These are phyloP conservation scores for Achatina immaculata DNA, from an alignment of 1,140 invertebrate genomes.

Conservation along the genomic window DNA sequence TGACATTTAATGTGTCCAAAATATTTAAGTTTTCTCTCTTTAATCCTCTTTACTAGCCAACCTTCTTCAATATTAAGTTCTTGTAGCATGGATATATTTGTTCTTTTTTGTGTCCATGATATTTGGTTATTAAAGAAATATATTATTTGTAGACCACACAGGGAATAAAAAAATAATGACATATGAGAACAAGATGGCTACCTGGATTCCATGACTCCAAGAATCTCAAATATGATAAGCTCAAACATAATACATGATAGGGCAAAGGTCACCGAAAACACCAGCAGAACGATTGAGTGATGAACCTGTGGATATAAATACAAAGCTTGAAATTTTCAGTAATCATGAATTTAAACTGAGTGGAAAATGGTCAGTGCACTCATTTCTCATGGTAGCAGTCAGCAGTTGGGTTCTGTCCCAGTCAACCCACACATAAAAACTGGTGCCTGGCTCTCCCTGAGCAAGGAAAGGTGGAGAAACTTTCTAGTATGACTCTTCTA, in stretches of 20 bases:
- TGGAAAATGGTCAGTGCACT: neutral
- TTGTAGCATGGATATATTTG: too few relatives aligned
- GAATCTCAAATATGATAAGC: slow-evolving; percentile 99
- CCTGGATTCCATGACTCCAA: slow-evolving; percentile 89
- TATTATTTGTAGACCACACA: too few relatives aligned
- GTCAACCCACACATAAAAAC: neutral
- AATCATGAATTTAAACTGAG: neutral
- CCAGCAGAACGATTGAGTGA: slow-evolving; percentile 91
- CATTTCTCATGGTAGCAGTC: neutral
- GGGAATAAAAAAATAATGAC: too few relatives aligned
- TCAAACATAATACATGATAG: slow-evolving; percentile 99
- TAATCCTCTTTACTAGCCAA: too few relatives aligned
- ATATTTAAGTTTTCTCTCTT: too few relatives aligned
- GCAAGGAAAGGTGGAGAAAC: neutral
- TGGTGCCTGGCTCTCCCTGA: neutral
- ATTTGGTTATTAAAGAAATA: too few relatives aligned
- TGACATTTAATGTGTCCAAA: too few relatives aligned
- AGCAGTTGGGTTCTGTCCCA: neutral
- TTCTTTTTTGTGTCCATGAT: too few relatives aligned
- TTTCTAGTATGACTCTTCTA: neutral
- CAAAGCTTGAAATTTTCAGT: neutral
- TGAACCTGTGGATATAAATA: slow-evolving; percentile 77
- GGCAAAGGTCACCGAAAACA: slow-evolving; percentile 97
- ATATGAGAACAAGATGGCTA: slow-evolving; percentile 70
- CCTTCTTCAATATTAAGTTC: too few relatives aligned